phyloP scores from a whole-genome alignment of 2,797 vertebrate species.

The Pithecia hirsuta region DNA sequence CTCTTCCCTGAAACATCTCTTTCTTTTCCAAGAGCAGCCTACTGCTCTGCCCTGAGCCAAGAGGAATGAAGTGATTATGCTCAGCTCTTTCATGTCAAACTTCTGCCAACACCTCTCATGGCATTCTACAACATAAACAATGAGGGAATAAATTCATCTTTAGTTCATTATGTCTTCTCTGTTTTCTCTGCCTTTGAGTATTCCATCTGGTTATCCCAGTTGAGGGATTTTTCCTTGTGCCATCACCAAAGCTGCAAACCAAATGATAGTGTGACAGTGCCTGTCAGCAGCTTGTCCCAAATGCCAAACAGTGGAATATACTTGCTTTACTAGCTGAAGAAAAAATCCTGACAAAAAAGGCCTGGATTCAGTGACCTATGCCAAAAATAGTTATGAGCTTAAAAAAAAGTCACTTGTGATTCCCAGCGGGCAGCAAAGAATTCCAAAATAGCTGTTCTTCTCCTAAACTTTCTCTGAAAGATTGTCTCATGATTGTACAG shows the following conservation, averaged over 20 bases:
- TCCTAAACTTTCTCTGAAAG: constrained; percentile 45
- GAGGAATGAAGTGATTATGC: not conserved
- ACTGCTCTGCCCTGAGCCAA: not conserved
- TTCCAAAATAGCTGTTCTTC: constrained; percentile 60
- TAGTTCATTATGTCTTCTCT: constrained; percentile 26
- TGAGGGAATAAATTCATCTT: constrained; percentile 36
- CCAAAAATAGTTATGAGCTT: constrained; percentile 61
- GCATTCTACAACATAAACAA: constrained; percentile 35
- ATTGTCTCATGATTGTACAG: constrained; percentile 40
- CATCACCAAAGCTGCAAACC: constrained; percentile 31
- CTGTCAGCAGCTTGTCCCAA: constrained; percentile 1
- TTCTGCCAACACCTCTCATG: constrained; percentile 24
- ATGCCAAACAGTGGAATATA: not conserved
- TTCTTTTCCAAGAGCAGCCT: constrained; percentile 14
- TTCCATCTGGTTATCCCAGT: constrained; percentile 35
- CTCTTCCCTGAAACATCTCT: constrained; percentile 19
- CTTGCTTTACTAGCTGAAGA: constrained; percentile 7
- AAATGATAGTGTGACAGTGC: not conserved
- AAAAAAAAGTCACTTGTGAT: constrained; percentile 53
- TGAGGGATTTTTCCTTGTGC: not conserved
- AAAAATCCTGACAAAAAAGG: constrained; percentile 30
- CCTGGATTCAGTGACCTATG: constrained; percentile 53
- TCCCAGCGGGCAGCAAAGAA: constrained; percentile 50
- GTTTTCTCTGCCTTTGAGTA: constrained; percentile 20
- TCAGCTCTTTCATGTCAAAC: not conserved